Percentiles rank a stretch among this genome's conserved stretches.
Evolutionary conservation across 2,888 invertebrate genomes (phyloP).

Genomic region (Andrena praecox): DNA sequence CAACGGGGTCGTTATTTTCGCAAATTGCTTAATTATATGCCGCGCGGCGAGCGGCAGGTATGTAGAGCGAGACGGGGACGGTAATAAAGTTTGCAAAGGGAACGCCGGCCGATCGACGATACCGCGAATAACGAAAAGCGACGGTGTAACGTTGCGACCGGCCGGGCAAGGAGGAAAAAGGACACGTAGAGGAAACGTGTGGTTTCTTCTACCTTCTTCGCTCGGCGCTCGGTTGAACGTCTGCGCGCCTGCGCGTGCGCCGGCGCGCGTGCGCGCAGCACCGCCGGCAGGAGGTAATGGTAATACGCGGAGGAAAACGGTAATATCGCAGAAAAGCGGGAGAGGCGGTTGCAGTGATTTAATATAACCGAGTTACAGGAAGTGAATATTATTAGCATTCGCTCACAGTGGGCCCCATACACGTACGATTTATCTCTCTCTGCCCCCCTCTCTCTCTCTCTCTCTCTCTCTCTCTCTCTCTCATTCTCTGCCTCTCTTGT

Average conservation of each 20-base stretch:
- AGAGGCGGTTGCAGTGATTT: conserved; percentile 71
- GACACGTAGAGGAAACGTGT: conserved; percentile 49
- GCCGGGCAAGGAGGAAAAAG: conserved; percentile 23
- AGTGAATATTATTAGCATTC: conserved; percentile 82
- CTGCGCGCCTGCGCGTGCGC: conserved; percentile 23
- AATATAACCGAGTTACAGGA: conserved; percentile 78
- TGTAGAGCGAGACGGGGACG: conserved; percentile 43
- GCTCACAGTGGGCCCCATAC: conserved; percentile 62
- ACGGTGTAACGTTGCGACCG: neutral
- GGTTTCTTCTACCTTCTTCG: conserved; percentile 50
- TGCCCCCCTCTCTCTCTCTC: neutral
- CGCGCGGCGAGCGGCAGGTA: conserved; percentile 15
- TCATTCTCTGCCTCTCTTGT: no score
- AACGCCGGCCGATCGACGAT: conserved; percentile 37
- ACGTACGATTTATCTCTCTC: conserved; percentile 47
- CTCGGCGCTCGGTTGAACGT: conserved; percentile 13
- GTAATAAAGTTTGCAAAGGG: conserved; percentile 45
- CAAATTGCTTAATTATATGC: conserved; percentile 9
- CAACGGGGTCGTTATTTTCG: conserved; percentile 12
- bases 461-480: neutral
- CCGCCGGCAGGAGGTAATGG: conserved; percentile 34
- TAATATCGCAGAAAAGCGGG: conserved; percentile 71
- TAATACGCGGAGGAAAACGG: conserved; percentile 63
- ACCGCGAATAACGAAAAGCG: conserved; percentile 46
- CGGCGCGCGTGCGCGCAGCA: conserved; percentile 6